A percentile compares a stretch with the other conserved stretches of the same genome.
Conservation (phyloP, 2,113 vertebrate species). For the Ahaetulla prasina region DNA sequence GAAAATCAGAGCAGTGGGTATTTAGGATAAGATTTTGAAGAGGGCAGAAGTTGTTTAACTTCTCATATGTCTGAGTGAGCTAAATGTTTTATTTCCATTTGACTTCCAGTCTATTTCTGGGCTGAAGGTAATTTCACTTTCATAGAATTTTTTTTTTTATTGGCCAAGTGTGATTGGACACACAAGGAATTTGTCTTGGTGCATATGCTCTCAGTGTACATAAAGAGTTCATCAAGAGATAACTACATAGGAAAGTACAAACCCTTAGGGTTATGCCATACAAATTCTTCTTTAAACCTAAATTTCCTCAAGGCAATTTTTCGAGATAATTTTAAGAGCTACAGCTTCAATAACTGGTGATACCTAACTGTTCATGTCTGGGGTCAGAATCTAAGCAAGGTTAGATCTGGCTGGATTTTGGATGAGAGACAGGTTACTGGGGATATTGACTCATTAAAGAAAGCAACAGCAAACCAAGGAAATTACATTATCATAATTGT, state of each 20-base stretch:
- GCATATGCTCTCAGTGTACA: no score
- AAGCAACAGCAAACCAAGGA: not conserved
- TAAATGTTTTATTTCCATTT: not conserved
- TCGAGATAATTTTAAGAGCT: not conserved
- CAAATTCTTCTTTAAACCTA: not conserved
- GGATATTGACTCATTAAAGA: not conserved
- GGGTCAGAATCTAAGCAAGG: not conserved
- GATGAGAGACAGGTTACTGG: not conserved
- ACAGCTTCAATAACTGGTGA: not conserved
- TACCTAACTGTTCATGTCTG: not conserved
- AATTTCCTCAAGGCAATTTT: not conserved
- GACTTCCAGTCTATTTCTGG: not conserved
- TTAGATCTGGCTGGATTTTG: not conserved
- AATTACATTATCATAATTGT: not conserved
- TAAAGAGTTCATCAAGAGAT: not conserved
- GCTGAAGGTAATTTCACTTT: not conserved
- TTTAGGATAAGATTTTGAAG: not conserved
- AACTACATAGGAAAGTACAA: not conserved
- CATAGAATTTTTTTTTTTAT: no score
- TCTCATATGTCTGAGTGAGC: not conserved
- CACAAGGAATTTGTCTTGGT: no score
- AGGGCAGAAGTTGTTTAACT: not conserved
- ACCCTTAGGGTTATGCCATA: not conserved
- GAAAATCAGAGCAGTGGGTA: not conserved
- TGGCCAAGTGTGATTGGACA: no score